Evolutionary conservation across 2,888 invertebrate genomes (phyloP).

Genomic region (Thera obeliscata): DNA sequence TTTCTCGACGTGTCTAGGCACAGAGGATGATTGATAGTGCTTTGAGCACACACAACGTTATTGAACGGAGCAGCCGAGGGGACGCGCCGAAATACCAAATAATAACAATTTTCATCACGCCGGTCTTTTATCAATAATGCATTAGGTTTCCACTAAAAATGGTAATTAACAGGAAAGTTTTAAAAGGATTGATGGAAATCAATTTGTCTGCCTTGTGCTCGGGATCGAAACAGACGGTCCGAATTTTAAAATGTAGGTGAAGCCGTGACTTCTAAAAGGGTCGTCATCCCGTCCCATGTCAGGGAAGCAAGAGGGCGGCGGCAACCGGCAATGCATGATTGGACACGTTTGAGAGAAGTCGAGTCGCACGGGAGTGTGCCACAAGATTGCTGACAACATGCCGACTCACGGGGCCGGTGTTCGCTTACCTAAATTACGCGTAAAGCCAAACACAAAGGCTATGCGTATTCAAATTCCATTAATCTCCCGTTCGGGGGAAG

Average conservation of each 20-base stretch:
- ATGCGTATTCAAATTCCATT: slow-evolving; percentile 85
- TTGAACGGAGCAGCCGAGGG: slow-evolving; percentile 65
- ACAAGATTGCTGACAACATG: slow-evolving; percentile 74
- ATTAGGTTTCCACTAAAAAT: slow-evolving; percentile 53
- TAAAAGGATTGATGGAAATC: slow-evolving; percentile 46
- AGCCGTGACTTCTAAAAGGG: slow-evolving; percentile 27
- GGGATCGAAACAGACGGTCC: slow-evolving; percentile 13
- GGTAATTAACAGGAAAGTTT: slow-evolving; percentile 48
- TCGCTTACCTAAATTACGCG: slow-evolving; percentile 80
- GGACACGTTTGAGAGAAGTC: slow-evolving; percentile 48
- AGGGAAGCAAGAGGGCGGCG: slow-evolving; percentile 43
- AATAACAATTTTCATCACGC: slow-evolving; percentile 61
- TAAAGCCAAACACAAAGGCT: slow-evolving; percentile 83
- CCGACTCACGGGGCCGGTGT: slow-evolving; percentile 78
- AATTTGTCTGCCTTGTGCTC: slow-evolving; percentile 37
- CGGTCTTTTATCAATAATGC: slow-evolving; percentile 59
- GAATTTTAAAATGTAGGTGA: slow-evolving; percentile 38
- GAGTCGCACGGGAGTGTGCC: slow-evolving; percentile 51
- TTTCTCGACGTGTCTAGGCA: slow-evolving; percentile 71
- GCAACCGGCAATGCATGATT: slow-evolving; percentile 56
- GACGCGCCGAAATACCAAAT: slow-evolving; percentile 58
- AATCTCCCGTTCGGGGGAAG: slow-evolving; percentile 79
- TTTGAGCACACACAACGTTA: slow-evolving; percentile 75
- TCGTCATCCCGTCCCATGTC: slow-evolving; percentile 25
- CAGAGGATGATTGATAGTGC: slow-evolving; percentile 79